These are phyloP conservation scores for Drosophila leonis DNA, from an alignment of 2,888 invertebrate species.

Conservation along the genomic window DNA sequence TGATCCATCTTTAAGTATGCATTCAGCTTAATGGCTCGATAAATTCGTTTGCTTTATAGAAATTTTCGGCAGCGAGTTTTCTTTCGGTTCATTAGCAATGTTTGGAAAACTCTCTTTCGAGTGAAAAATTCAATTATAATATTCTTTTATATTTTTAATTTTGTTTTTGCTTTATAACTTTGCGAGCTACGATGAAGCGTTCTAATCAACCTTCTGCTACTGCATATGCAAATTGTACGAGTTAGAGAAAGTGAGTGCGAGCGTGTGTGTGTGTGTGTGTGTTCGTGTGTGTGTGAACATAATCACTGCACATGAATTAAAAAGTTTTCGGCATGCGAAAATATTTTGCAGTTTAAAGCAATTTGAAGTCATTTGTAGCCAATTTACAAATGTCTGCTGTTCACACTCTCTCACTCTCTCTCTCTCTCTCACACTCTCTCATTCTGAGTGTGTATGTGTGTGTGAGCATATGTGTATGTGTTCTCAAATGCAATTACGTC, in stretches of 20 bases:
- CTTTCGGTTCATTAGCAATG: conserved; percentile 59
- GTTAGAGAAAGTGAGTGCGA: neutral
- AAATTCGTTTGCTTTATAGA: conserved; percentile 10
- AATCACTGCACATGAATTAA: conserved; percentile 81
- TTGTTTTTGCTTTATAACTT: conserved; percentile 47
- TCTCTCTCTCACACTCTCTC: neutral
- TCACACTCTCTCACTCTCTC: neutral
- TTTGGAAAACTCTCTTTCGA: conserved; percentile 39
- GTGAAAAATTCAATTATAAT: conserved; percentile 43
- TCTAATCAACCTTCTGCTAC: conserved; percentile 69
- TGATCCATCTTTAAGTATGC: conserved; percentile 8
- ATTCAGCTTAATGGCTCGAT: neutral
- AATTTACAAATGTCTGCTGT: conserved; percentile 72
- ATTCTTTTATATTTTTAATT: neutral
- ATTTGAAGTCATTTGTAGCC: conserved; percentile 81
- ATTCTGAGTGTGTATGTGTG: neutral
- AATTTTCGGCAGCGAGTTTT: neutral
- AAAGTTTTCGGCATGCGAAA: conserved; percentile 74
- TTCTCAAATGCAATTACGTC: conserved; percentile 70
- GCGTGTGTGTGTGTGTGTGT: neutral
- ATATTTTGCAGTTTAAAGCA: conserved; percentile 80
- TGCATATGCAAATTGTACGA: conserved; percentile 30
- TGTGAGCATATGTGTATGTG: conserved; percentile 22
- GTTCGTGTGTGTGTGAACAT: conserved; percentile 38
- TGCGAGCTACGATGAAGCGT: conserved; percentile 36